These are phyloP conservation scores for Lysiphlebus fabarum DNA, from an alignment of 1,140 invertebrate species.

Conservation along the genomic window DNA sequence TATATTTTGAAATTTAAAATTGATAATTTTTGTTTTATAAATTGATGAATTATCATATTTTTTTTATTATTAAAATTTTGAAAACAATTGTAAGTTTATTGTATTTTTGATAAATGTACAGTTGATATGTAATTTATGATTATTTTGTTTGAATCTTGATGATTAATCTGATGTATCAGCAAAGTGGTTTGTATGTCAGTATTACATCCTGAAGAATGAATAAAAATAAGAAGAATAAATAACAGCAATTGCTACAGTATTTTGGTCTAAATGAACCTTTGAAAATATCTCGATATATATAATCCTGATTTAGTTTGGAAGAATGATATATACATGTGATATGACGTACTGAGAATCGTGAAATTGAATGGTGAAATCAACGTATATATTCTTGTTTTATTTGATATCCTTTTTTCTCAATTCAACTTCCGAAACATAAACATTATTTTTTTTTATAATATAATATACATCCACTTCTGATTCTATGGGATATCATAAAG, in stretches of 20 bases:
- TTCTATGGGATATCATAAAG: too few relatives aligned
- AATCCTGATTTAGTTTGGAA: constrained; percentile 40
- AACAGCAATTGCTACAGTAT: constrained; percentile 4
- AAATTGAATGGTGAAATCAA: constrained; percentile 42
- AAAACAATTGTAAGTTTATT: too few relatives aligned
- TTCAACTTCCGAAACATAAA: neutral
- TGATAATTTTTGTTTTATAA: too few relatives aligned
- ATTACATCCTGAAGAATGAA: neutral
- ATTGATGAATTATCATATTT: too few relatives aligned
- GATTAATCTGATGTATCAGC: constrained; percentile 5
- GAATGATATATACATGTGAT: constrained; percentile 21
- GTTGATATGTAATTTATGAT: neutral
- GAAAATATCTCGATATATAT: constrained; percentile 31
- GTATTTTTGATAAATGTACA: too few relatives aligned
- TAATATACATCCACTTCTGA: too few relatives aligned
- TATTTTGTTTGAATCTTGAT: neutral
- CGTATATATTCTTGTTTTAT: constrained; percentile 16
- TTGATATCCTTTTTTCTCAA: neutral
- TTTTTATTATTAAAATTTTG: too few relatives aligned
- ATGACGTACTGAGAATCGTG: constrained; percentile 41
- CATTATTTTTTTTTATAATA: too few relatives aligned
- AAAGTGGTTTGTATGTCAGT: constrained; percentile 7
- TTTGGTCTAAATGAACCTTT: too few relatives aligned
- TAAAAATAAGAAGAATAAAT: too few relatives aligned
- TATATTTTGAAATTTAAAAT: too few relatives aligned